These are phyloP conservation scores for Falco concolor DNA, from an alignment of 2,797 vertebrate genomes.

Conservation along the genomic window DNA sequence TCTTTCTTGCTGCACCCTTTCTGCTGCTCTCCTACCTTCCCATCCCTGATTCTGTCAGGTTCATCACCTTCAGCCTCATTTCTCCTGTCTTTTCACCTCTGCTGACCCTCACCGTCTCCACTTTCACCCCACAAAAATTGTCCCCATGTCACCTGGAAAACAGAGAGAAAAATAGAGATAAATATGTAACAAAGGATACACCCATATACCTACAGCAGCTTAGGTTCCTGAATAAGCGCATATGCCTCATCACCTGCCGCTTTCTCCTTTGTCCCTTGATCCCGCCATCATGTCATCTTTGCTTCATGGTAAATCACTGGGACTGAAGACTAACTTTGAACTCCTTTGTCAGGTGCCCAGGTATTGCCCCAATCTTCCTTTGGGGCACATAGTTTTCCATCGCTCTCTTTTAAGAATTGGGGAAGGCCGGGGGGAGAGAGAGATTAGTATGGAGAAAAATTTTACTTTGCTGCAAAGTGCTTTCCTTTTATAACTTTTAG, in stretches of 20 bases:
- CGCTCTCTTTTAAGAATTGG: not conserved
- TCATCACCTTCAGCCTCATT: not conserved
- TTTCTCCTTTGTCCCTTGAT: not conserved
- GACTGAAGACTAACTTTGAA: not conserved
- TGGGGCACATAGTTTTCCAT: not conserved
- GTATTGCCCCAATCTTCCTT: not conserved
- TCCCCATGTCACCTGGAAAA: not conserved
- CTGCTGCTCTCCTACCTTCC: not conserved
- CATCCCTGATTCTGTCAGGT: not conserved
- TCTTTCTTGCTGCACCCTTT: not conserved
- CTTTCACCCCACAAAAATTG: not conserved
- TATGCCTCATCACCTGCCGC: not conserved
- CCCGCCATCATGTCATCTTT: not conserved
- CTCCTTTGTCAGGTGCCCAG: not conserved
- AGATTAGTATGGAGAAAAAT: not conserved
- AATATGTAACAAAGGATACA: not conserved
- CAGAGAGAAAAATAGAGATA: not conserved
- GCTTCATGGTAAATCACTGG: not conserved
- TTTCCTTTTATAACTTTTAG: constrained; percentile 33
- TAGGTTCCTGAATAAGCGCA: not conserved
- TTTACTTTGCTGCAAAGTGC: constrained; percentile 13
- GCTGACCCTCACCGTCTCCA: not conserved
- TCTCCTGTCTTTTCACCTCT: not conserved
- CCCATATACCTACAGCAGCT: not conserved
- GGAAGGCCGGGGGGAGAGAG: not conserved